Percentiles rank a stretch among this genome's conserved stretches.
phyloP scores from a whole-genome alignment of 2,113 vertebrate genomes.

The Brevimyrus niger region DNA sequence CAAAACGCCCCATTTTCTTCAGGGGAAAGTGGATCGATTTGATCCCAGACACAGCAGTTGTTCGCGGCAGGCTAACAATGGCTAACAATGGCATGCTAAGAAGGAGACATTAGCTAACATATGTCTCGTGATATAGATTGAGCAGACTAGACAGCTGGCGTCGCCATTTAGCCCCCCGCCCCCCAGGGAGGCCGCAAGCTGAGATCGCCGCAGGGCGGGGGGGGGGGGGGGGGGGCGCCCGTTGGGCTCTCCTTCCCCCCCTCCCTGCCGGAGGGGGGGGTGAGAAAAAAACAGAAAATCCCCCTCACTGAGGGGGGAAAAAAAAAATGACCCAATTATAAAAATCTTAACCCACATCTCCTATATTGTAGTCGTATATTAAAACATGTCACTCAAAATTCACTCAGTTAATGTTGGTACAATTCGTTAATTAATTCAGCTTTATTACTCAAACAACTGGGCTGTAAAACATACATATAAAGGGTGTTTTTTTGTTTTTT shows the following conservation, averaged over 20 bases:
- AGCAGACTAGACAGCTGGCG: slow-evolving; percentile 4
- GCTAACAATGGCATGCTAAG: background rate
- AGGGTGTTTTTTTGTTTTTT: background rate
- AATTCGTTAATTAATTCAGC: background rate
- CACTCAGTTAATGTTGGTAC: background rate
- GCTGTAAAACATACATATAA: background rate
- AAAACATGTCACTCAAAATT: background rate
- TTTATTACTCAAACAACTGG: background rate
- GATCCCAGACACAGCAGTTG: background rate
- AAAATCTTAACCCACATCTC: background rate
- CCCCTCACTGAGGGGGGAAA: background rate
- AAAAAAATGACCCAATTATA: background rate
- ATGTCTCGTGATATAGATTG: background rate
- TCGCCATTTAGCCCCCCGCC: background rate
- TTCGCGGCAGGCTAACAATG: background rate
- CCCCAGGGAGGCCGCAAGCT: background rate
- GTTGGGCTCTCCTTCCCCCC: too few relatives aligned
- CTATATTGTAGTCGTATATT: background rate
- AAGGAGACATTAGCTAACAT: background rate
- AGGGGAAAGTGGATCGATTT: background rate
- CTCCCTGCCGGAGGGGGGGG: background rate
- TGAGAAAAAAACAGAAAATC: background rate
- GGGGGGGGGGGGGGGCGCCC: too few relatives aligned
- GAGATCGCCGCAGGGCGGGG: background rate
- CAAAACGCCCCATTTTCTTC: background rate